phyloP scores from a whole-genome alignment of 2,797 vertebrate genomes.

The Acanthurus lineatus region DNA sequence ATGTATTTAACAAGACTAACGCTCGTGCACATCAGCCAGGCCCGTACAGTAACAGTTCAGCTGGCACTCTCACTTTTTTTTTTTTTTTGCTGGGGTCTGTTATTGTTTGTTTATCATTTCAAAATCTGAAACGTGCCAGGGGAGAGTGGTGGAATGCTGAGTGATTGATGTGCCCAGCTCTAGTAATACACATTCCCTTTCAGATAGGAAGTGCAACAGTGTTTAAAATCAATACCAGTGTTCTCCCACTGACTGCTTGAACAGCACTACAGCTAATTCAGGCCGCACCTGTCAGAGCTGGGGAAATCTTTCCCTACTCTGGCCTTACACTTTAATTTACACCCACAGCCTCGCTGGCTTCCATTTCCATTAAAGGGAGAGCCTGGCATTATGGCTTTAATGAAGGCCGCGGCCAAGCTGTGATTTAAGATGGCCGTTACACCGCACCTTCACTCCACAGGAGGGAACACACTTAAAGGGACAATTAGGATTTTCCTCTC shows the following conservation, averaged over 20 bases:
- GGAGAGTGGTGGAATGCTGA: constrained; percentile 74
- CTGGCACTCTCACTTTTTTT: constrained; percentile 9
- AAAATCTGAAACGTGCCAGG: constrained; percentile 73
- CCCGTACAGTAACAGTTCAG: constrained; percentile 23
- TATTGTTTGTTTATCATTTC: constrained; percentile 81
- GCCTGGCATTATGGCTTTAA: constrained; percentile 88
- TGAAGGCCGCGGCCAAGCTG: constrained; percentile 83
- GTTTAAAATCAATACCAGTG: constrained; percentile 87
- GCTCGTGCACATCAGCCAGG: constrained; percentile 30
- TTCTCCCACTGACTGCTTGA: constrained; percentile 85
- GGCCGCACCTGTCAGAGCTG: constrained; percentile 85
- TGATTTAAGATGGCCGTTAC: constrained; percentile 87
- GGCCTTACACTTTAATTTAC: constrained; percentile 86
- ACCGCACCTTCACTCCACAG: constrained; percentile 77
- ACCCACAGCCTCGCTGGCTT: constrained; percentile 83
- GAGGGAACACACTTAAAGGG: constrained; percentile 82
- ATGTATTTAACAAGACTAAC: constrained; percentile 35
- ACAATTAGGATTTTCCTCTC: constrained; percentile 81
- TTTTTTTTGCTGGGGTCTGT: constrained; percentile 61
- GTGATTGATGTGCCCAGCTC: constrained; percentile 86
- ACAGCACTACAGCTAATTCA: constrained; percentile 89
- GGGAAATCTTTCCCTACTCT: constrained; percentile 85
- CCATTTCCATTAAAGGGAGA: constrained; percentile 88
- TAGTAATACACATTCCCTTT: constrained; percentile 87
- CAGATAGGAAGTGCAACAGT: constrained; percentile 88